Evolutionary conservation across 2,888 invertebrate genomes (phyloP), one percentile per base, ranked within the genome.

Genomic region (Leptogaster cylindrica): DNA sequence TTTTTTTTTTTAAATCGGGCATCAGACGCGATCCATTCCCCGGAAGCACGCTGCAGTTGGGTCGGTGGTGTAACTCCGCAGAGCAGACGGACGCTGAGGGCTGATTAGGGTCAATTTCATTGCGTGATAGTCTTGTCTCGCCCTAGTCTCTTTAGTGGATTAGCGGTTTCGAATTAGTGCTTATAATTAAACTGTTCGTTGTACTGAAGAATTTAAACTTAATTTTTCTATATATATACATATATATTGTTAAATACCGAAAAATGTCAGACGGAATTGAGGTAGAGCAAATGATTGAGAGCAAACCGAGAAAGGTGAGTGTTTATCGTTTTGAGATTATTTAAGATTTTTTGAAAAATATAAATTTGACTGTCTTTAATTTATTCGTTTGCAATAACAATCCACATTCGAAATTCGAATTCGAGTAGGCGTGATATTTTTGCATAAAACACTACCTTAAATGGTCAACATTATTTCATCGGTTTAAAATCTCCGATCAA

Each of bases 291-390:
- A 84, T 85, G 74, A 84, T 85, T 74, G 86, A 86, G 78, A 86
- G 85, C 81, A 87, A 86, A 74, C 87, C 87, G 68, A 84, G 84
- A 82, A 87, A 86, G 85, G 87, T 87, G 79, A 84, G 83, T 82
- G 52, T n/a, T n/a, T n/a, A n/a, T n/a, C n/a, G n/a, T n/a, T n/a
- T n/a, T n/a, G n/a, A n/a, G n/a, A n/a, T n/a, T n/a, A 28, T 16
- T 20, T 44, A 8, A 39, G 48, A 63, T 63, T n/a, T 25, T 18
- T 41, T 7, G 41, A 41, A 41, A 41, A 12, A 39, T 8, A 8
- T 5, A 1, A 39, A 1, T 39, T 12, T 12, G n/a, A 10, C 14
- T n/a, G n/a, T n/a, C n/a, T n/a, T n/a, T n/a, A n/a, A n/a, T n/a
- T n/a, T n/a, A n/a, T n/a, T n/a, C n/a, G n/a, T n/a, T n/a, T n/a